phyloP scores from a whole-genome alignment of 1,140 invertebrate genomes.

The Wasmannia auropunctata region DNA sequence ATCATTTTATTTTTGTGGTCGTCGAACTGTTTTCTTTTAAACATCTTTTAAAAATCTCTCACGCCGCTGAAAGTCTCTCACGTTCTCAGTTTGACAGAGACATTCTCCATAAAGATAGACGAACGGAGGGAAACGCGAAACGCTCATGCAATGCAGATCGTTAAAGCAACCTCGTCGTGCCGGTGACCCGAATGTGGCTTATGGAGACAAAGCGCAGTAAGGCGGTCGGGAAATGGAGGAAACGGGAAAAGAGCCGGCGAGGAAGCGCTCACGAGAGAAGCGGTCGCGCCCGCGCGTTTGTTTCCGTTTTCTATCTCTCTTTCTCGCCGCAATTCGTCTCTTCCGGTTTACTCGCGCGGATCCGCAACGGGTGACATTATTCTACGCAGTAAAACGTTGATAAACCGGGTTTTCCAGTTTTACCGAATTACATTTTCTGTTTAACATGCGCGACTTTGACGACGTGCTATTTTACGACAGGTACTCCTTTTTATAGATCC shows the following conservation, averaged over 20 bases:
- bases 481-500: not conserved
- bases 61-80: not conserved
- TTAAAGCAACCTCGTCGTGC: slow-evolving; percentile 67
- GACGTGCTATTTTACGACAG: not conserved
- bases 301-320: slow-evolving; percentile 48
- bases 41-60: not conserved
- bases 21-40: not conserved
- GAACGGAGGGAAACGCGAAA: slow-evolving; percentile 43
- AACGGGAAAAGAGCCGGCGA: slow-evolving; percentile 44
- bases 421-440: slow-evolving; percentile 6
- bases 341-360: slow-evolving; percentile 63
- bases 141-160: slow-evolving; percentile 75
- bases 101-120: slow-evolving; percentile 19
- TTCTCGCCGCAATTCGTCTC: slow-evolving; percentile 56
- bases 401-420: slow-evolving; percentile 42
- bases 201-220: slow-evolving; percentile 69
- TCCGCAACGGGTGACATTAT: slow-evolving; percentile 50
- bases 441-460: not conserved
- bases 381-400: slow-evolving; percentile 62
- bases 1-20: not conserved
- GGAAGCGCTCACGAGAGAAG: slow-evolving; percentile 8
- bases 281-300: slow-evolving; percentile 29
- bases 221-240: slow-evolving; percentile 40
- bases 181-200: slow-evolving; percentile 74
- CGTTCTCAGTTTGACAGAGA: slow-evolving; percentile 2